Evolutionary conservation across 2,888 invertebrate genomes (phyloP).

Genomic region (Hirtodrosophila histrioides): DNA sequence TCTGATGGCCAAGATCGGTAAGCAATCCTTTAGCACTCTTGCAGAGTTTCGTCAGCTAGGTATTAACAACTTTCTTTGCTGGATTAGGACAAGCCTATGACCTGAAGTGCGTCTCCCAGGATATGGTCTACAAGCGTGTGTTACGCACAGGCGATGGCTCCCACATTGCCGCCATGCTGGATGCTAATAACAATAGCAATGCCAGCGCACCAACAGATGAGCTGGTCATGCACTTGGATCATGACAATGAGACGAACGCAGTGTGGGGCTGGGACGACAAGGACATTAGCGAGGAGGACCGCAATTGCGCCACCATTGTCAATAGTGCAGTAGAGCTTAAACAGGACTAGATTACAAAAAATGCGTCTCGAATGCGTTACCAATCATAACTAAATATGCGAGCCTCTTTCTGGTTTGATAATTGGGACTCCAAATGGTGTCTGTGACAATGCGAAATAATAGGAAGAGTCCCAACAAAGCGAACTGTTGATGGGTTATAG

Average conservation of each 20-base stretch:
- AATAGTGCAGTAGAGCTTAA: conserved; percentile 67
- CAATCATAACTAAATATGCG: conserved; percentile 29
- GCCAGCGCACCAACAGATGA: conserved; percentile 70
- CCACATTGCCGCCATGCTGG: conserved; percentile 82
- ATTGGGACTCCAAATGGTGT: conserved; percentile 66
- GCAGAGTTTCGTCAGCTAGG: too few species aligned
- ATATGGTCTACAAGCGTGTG: conserved; percentile 89
- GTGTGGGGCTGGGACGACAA: conserved; percentile 94
- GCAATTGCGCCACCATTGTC: conserved; percentile 84
- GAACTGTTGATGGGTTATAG: conserved; percentile 21
- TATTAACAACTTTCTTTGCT: not conserved
- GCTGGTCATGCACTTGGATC: conserved; percentile 75
- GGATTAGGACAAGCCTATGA: conserved; percentile 92
- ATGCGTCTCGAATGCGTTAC: conserved; percentile 38
- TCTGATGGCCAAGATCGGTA: conserved; percentile 89
- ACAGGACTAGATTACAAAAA: conserved; percentile 68
- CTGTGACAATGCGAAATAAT: conserved; percentile 44
- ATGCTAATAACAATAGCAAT: conserved; percentile 72
- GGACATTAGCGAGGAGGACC: conserved; percentile 90
- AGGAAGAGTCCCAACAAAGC: conserved; percentile 14
- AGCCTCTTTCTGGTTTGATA: conserved; percentile 44
- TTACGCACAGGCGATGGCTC: conserved; percentile 90
- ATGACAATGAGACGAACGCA: conserved; percentile 85
- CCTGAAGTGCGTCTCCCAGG: conserved; percentile 90
- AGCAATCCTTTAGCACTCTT: conserved; percentile 11